Base-by-base conservation (phyloP, 2,113 vertebrate species). In the Paraplagusia blochii region DNA sequence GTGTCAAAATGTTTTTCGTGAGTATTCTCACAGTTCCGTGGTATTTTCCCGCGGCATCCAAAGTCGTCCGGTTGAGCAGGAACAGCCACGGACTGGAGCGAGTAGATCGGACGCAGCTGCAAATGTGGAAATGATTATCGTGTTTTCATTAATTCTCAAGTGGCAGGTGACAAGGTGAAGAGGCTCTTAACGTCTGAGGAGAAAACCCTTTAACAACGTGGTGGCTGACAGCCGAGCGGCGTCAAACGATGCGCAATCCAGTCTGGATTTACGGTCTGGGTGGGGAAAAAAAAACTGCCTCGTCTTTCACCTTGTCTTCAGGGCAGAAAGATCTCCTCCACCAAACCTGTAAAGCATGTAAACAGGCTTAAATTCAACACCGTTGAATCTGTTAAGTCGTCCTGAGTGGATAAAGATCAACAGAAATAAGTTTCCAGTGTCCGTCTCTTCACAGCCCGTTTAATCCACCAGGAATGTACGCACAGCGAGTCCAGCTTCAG, bases 71-170 rank as follows among this genome's bases (percentile, higher is more conserved):
- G 45, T 17, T n/a, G 16, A 53, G 56, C 5, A 10, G 39, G 38
- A 53, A 53, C 5, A 14, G 55, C 11, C 12, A 12, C 22, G 0
- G 44, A 49, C 54, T 13, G 17, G 0, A 42, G 14, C 34, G 58
- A 64, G 66, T n/a, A n/a, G n/a, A n/a, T n/a, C 69, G 69, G 58
- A 63, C 39, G 29, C 48, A 2, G 42, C 19, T 14, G 45, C 67
- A 47, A 85, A 83, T 71, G 58, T 84, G 86, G 81, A 79, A 85
- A 58, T 57, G 40, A 69, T 87, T 85, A 74, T n/a, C 5, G 56
- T 60, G 77, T 85, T 88, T 77, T 74, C 63, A 80, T 82, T 85
- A 78, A 88, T 85, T 81, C 56, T 51, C 75, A 77, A 81, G 81
- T 84, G 81, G 74, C 85, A 81, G 77, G 83, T 80, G 84, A 83